Evolutionary conservation across 1,140 invertebrate species (phyloP), one percentile per base, ranked within the genome.

Genomic region (Drosophila murphyi): DNA sequence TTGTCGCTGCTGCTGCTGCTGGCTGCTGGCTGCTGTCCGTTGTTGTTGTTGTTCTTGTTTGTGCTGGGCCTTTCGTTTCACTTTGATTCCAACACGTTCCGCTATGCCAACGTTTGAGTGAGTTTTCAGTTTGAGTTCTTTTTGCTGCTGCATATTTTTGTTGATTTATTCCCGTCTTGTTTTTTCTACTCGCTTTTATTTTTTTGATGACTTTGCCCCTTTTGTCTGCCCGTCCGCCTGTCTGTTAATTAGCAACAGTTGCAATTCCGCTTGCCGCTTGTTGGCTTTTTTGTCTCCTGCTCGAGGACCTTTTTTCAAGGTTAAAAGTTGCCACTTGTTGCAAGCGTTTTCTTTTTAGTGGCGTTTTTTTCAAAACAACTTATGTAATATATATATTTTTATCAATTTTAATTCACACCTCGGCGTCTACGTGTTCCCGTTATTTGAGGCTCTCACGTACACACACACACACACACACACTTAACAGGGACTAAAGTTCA

Each of bases 31-130:
- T n/a, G 37, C 37, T 39, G 37, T 8, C 37, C 2, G 34, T 34
- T 62, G 3, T 35, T 41, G 47, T 70, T 47, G 41, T 39, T 62
- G 48, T 61, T 52, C 28, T 35, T 54, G 4, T 52, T 35, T 48
- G 20, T 34, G 54, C 72, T 78, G 82, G 81, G 61, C 43, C 61
- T 87, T 67, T 60, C 56, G 85, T 88, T 88, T 63, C 83, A 77
- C 12, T 12, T 28, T 60, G 57, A 68, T 79, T 72, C 76, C 76
- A 79, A 79, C 76, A 79, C 73, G 76, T 79, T 79, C 76, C 76
- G 54, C 62, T 47, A 10, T 12, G 10, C 6, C 28, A 12, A 57
- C 56, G 43, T 34, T 78, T 60, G 64, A 70, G 73, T 79, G 59
- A 55, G 43, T 76, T 76, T 74, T 34, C 61, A 28, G 10, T 68